These are phyloP conservation scores for Mormyrus hasselquistii DNA, from an alignment of 2,797 vertebrate genomes.

Conservation along the genomic window DNA sequence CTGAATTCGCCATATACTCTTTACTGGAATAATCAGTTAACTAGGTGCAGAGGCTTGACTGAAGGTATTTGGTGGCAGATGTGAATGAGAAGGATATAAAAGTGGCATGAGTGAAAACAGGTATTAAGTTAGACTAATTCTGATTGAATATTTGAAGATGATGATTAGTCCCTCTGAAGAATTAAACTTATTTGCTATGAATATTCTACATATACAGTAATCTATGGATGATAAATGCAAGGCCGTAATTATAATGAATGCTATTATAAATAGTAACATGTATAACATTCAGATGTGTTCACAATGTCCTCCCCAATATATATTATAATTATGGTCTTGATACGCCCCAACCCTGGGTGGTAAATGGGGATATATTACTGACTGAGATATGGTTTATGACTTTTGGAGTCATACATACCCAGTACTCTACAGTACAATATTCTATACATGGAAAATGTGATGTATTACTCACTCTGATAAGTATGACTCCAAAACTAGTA, in stretches of 20 bases:
- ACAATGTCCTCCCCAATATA: neutral
- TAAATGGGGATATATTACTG: too few species aligned
- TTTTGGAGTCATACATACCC: neutral
- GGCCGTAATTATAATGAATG: neutral
- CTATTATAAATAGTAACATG: neutral
- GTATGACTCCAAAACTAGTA: too few species aligned
- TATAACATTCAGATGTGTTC: neutral
- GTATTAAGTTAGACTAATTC: neutral
- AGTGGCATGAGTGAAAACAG: neutral
- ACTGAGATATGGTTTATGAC: too few species aligned
- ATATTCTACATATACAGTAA: neutral
- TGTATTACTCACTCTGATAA: neutral
- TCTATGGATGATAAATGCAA: neutral
- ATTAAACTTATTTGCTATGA: neutral
- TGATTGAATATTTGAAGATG: neutral
- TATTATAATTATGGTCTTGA: neutral
- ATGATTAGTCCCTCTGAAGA: neutral
- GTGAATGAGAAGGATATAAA: neutral
- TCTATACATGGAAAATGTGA: neutral
- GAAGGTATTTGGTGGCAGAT: neutral
- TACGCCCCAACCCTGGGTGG: too few species aligned
- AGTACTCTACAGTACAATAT: neutral
- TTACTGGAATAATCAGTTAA: neutral
- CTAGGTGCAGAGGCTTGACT: too few species aligned
- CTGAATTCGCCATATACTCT: neutral